Conservation (phyloP, 2,797 vertebrate species). For the Ctenopoma multispine region DNA sequence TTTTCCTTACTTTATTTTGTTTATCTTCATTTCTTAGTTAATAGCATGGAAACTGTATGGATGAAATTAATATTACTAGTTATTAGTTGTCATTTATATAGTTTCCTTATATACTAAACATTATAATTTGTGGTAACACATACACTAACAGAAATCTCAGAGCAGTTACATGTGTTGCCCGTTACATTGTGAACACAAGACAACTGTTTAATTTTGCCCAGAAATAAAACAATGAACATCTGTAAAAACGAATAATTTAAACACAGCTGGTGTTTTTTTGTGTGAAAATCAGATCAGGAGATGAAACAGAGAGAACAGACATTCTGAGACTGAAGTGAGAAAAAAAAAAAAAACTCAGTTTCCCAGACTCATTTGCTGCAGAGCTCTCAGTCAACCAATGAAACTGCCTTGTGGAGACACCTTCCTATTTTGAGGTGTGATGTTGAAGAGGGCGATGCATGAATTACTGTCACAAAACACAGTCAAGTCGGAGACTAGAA, state of each 20-base stretch:
- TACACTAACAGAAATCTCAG: background rate
- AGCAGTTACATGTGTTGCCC: background rate
- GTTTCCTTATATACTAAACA: background rate
- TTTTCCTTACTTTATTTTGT: background rate
- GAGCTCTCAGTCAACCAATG: constrained; percentile 72
- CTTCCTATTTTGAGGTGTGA: constrained; percentile 77
- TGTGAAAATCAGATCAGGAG: constrained; percentile 22
- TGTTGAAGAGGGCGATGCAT: constrained; percentile 58
- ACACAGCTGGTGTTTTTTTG: constrained; percentile 9
- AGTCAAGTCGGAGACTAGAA: constrained; percentile 44
- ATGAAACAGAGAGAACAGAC: constrained; percentile 43
- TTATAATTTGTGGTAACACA: background rate
- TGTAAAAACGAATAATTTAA: constrained; percentile 1
- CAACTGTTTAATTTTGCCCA: background rate
- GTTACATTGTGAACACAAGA: background rate
- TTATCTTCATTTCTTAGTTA: background rate
- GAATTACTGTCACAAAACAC: constrained; percentile 62
- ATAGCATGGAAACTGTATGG: background rate
- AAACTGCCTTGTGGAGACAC: constrained; percentile 66
- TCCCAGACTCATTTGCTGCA: constrained; percentile 72
- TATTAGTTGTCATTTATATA: background rate
- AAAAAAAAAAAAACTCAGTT: constrained; percentile 58
- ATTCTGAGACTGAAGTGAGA: constrained; percentile 10
- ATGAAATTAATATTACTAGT: background rate
- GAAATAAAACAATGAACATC: background rate